A percentile compares a stretch with the other conserved stretches of the same genome.
These are phyloP conservation scores for Luscinia luscinia DNA, from an alignment of 2,797 vertebrate species.

Conservation along the genomic window DNA sequence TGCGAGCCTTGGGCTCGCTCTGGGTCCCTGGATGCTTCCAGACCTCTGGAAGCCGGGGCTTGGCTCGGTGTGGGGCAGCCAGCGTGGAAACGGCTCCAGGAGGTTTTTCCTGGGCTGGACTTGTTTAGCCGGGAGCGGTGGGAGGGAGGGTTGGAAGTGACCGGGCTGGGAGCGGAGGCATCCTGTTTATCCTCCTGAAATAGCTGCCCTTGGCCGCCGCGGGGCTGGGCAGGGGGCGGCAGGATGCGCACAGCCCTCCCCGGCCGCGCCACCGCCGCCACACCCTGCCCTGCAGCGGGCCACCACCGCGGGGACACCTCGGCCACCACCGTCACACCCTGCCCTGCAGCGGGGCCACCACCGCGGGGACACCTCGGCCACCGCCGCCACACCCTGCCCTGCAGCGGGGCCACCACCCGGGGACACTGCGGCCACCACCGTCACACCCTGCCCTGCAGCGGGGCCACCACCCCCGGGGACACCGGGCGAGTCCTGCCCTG, in stretches of 20 bases:
- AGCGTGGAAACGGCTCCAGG: not conserved
- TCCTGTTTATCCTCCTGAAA: slow-evolving; percentile 65
- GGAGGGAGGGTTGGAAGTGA: slow-evolving; percentile 6
- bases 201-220: not conserved
- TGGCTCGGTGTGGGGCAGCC: not conserved
- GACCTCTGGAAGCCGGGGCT: not conserved
- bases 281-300: no score
- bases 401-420: no score
- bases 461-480: no score
- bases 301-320: no score
- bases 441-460: no score
- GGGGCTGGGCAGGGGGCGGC: not conserved
- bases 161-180: not conserved
- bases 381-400: no score
- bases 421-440: not conserved
- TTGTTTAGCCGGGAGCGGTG: not conserved
- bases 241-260: not conserved
- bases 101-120: slow-evolving; percentile 3
- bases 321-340: no score
- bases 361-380: no score
- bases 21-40: not conserved
- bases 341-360: no score
- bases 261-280: not conserved
- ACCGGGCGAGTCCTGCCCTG: no score
- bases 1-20: not conserved